Base-by-base conservation (phyloP, 2,888 invertebrate genomes). In the Drosophila anceps region DNA sequence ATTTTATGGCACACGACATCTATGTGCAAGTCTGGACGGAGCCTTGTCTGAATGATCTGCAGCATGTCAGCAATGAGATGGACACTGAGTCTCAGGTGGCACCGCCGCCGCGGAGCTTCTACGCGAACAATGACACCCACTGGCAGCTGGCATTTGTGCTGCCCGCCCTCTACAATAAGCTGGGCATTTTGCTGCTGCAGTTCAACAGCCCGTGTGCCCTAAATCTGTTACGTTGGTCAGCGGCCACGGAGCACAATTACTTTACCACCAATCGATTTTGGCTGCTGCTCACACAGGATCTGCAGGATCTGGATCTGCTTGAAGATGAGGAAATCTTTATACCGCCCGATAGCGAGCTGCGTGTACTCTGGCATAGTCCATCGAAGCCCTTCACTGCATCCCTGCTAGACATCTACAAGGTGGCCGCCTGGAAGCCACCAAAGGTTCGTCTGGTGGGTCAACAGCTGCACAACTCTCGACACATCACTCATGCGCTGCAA, bases 251-350 rank as follows among this genome's bases (percentile, higher is more conserved):
- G 63, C 79, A 88, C 33, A 91, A 92, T 78, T 92, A 88, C 66
- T 93, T 92, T 59, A 92, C 91, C 20, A 91, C 90, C 15, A 91
- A 91, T 82, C 90, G 91, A 12, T 92, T 88, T 75, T 93, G 93
- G 93, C 50, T 93, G 41, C 62, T 93, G 9, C 66, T 90, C 2
- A 81, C 85, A 0, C 69, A 76, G 15, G 51, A 82, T 54, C 1
- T 35, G 5, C 12, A 46, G 5, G 78, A 88, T 33, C 35, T 91
- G 7, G 48, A 73, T 0, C 33, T 82, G 10, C 73, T 91, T n/a
- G 75, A 81, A 43, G 85, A 91, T 75, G 48, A 57, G 6, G 84
- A 90, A 31, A 89, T 92, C 46, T 91, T 92, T 35, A 68, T 92
- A 31, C 92, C 92, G 1, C 92, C 92, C 6, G 91, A 92, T 24